These are phyloP conservation scores for Notodonta dromedarius DNA, from an alignment of 2,888 invertebrate species.

Conservation along the genomic window DNA sequence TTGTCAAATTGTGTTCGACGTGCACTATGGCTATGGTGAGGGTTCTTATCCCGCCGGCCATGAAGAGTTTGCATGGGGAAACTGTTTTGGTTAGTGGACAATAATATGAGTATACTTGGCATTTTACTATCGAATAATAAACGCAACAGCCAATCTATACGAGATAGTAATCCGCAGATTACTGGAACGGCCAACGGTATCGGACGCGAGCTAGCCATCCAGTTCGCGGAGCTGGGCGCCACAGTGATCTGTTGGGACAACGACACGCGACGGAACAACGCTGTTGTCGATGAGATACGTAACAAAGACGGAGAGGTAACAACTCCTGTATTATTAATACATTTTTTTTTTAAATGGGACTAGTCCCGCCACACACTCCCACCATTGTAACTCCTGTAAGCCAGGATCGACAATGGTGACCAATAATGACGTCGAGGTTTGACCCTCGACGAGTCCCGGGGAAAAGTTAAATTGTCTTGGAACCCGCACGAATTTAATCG, in stretches of 20 bases:
- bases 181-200: conserved; percentile 74
- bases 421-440: no score
- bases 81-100: conserved; percentile 65
- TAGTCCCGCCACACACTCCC: no score
- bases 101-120: no score
- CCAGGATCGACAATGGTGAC: no score
- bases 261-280: conserved; percentile 63
- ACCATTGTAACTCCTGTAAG: no score
- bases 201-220: conserved; percentile 74
- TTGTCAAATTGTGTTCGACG: conserved; percentile 68
- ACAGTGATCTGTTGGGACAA: conserved; percentile 78
- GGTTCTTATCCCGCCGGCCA: conserved; percentile 64
- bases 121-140: neutral
- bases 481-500: no score
- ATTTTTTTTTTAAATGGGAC: no score
- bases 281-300: conserved; percentile 71
- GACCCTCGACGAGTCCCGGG: no score
- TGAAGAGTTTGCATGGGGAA: conserved; percentile 75
- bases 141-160: neutral
- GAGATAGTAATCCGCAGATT: conserved; percentile 48
- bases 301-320: conserved; percentile 73
- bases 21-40: conserved; percentile 59
- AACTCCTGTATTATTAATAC: neutral
- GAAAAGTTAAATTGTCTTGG: no score
- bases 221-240: conserved; percentile 75